Percentiles rank a stretch among this genome's conserved stretches.
Conservation (phyloP, 2,113 vertebrate genomes). For the Potamarius usumacintae region DNA sequence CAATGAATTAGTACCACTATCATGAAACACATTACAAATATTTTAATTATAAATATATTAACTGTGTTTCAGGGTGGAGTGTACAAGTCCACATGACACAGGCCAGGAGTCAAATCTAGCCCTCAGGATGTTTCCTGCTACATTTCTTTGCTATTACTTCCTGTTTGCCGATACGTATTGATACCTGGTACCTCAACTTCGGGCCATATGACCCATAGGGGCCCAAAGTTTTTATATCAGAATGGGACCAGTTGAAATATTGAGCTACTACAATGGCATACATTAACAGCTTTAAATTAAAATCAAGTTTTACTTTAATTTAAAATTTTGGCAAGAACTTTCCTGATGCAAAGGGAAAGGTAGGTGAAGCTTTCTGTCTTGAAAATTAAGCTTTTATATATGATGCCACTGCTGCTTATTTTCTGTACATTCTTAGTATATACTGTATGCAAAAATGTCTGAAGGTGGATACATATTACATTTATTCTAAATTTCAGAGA, state of each 20-base stretch:
- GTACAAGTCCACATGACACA: neutral
- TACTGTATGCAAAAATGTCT: neutral
- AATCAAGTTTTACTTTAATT: neutral
- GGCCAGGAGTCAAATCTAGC: neutral
- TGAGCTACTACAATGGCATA: no score
- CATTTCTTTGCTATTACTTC: neutral
- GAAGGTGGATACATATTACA: neutral
- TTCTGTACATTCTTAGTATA: neutral
- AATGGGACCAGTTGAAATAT: neutral
- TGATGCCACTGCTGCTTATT: neutral
- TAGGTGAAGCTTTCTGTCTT: neutral
- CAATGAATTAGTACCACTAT: no score
- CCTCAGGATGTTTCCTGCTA: neutral
- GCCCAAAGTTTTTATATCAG: neutral
- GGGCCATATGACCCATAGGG: neutral
- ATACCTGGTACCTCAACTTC: neutral
- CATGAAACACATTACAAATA: no score
- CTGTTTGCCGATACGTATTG: neutral
- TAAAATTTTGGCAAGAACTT: neutral
- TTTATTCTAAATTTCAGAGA: neutral
- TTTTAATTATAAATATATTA: no score
- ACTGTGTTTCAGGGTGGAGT: no score
- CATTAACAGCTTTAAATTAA: neutral
- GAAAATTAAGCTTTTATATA: neutral
- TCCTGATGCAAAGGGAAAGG: neutral